These are phyloP conservation scores for Drosophila ananassae DNA, from an alignment of 1,140 invertebrate species.

Conservation along the genomic window DNA sequence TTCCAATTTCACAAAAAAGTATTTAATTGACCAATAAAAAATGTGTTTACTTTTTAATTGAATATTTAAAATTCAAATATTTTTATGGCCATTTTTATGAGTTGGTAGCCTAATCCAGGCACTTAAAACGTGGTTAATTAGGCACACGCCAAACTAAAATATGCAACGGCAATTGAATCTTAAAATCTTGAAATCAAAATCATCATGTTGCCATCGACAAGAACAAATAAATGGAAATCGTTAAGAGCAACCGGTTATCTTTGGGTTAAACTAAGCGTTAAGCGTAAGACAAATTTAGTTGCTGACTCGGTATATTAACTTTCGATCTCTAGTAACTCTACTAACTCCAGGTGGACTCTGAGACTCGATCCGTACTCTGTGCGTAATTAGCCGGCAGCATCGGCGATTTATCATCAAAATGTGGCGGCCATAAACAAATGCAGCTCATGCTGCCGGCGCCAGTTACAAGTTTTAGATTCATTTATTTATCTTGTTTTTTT, in stretches of 20 bases:
- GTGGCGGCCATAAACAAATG: constrained; percentile 45
- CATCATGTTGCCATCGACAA: constrained; percentile 59
- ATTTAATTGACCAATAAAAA: not conserved
- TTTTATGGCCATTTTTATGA: not conserved
- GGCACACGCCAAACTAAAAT: constrained; percentile 39
- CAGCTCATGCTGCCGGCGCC: constrained; percentile 32
- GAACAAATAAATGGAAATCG: constrained; percentile 46
- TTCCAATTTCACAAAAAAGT: too few species aligned
- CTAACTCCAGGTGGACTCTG: constrained; percentile 25
- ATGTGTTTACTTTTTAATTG: not conserved
- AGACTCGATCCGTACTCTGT: constrained; percentile 10
- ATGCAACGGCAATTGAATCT: constrained; percentile 36
- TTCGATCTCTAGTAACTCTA: constrained; percentile 9
- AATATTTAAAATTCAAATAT: not conserved
- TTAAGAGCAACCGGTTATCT: constrained; percentile 45
- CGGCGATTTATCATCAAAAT: constrained; percentile 56
- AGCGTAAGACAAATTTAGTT: constrained; percentile 49
- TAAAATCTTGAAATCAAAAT: constrained; percentile 46
- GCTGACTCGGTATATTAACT: constrained; percentile 46
- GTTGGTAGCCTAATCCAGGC: constrained; percentile 3
- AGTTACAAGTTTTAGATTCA: constrained; percentile 17
- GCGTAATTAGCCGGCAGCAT: constrained; percentile 50
- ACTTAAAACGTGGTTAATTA: constrained; percentile 35
- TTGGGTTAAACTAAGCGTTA: constrained; percentile 42
- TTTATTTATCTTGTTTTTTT: constrained; percentile 16